Evolutionary conservation across 2,113 vertebrate genomes (phyloP).

Genomic region (Perca fluviatilis): DNA sequence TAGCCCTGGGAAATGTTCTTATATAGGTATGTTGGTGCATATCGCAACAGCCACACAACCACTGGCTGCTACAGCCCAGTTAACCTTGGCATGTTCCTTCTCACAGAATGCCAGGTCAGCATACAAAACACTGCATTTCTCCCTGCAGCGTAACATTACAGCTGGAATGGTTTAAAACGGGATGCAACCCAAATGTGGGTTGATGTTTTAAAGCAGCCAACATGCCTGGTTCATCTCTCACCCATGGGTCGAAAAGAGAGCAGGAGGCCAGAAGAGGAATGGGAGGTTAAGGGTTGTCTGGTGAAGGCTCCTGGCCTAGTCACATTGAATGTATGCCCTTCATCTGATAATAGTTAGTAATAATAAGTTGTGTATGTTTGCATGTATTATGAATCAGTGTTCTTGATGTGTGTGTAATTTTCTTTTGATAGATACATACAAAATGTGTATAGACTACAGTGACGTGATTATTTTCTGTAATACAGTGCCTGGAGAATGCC

Average conservation of each 20-base stretch:
- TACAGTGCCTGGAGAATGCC: too few species aligned
- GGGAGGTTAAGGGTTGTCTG: neutral
- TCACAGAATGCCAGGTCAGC: slow-evolving; percentile 56
- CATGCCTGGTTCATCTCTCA: neutral
- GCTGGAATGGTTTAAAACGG: slow-evolving; percentile 14
- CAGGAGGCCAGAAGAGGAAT: slow-evolving; percentile 1
- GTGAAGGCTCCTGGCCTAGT: too few species aligned
- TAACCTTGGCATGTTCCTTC: slow-evolving; percentile 53
- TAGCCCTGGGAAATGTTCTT: neutral
- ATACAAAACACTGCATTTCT: slow-evolving; percentile 15
- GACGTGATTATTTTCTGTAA: too few species aligned
- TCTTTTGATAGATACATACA: too few species aligned
- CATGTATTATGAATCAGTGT: too few species aligned
- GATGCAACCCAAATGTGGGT: neutral
- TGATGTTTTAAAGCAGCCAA: slow-evolving; percentile 13
- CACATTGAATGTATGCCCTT: too few species aligned
- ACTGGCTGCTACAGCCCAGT: slow-evolving; percentile 27
- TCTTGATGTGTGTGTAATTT: too few species aligned
- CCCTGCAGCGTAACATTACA: slow-evolving; percentile 10
- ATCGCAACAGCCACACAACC: slow-evolving; percentile 24
- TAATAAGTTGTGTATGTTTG: too few species aligned
- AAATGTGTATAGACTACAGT: too few species aligned
- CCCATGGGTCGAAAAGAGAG: slow-evolving; percentile 1
- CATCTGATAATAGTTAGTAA: too few species aligned
- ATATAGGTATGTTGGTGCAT: slow-evolving; percentile 11